phyloP scores from a whole-genome alignment of 1,140 invertebrate species.

The Ceratitis capitata region DNA sequence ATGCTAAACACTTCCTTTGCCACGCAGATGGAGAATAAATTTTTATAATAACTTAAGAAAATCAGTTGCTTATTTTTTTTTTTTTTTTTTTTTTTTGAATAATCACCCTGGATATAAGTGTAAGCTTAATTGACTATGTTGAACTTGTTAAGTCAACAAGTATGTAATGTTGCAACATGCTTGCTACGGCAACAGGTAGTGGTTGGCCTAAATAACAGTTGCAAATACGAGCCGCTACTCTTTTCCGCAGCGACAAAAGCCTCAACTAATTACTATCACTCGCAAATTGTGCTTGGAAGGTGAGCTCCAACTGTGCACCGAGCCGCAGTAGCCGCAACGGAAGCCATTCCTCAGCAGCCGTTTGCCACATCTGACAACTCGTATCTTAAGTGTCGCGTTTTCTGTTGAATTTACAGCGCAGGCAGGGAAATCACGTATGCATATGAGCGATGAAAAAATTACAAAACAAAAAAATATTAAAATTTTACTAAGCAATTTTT shows the following conservation, averaged over 20 bases:
- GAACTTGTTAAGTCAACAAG: not conserved
- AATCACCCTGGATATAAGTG: not conserved
- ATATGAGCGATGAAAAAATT: not conserved
- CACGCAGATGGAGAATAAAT: too few relatives aligned
- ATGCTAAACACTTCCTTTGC: slow-evolving; percentile 11
- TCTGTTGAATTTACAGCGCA: not conserved
- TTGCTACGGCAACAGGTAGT: not conserved
- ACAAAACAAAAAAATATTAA: not conserved
- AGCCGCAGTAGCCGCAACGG: slow-evolving; percentile 2
- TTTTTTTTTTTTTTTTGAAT: too few relatives aligned
- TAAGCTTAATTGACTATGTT: not conserved
- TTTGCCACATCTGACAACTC: not conserved
- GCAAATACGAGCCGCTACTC: too few relatives aligned
- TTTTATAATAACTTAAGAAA: not conserved
- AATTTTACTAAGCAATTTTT: not conserved
- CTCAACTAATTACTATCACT: not conserved
- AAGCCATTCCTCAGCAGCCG: slow-evolving; percentile 29
- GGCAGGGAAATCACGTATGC: not conserved
- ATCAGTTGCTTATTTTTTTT: too few relatives aligned
- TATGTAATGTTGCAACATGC: slow-evolving; percentile 7
- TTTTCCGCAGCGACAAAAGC: not conserved
- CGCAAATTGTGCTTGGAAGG: not conserved
- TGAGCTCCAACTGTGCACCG: not conserved
- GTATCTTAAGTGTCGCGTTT: slow-evolving; percentile 6
- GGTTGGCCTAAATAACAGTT: slow-evolving; percentile 13